Base-by-base conservation (phyloP, 35 echinoderm and acorn worm genomes). In the Diadema setosum region DNA sequence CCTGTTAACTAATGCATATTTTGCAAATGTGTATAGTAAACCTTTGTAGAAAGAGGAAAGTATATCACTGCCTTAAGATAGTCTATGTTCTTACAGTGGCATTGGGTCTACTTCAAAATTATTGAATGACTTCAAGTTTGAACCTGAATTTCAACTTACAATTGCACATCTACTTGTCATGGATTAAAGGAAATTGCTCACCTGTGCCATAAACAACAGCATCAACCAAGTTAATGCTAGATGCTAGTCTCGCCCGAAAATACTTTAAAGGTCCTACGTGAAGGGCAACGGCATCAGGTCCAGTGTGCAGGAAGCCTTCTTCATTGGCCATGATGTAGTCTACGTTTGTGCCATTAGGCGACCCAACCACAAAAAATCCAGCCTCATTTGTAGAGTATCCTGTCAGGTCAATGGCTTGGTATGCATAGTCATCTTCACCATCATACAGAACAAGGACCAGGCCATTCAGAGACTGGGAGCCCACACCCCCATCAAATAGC, bases 401-500 rank as follows among this genome's bases (percentile, higher is more conserved):
- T 15, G 93, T 90, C 20, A 91, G 44, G 33, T 88, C 90, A 39
- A 88, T 52, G 34, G 46, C 76, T 2, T 58, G 39, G 31, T 49
- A 58, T 11, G 90, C 42, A 32, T 21, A 30, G 3, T 26, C 16
- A 42, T 5, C 45, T 33, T 45, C 58, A 18, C 81, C 50, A 33
- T 93, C 46, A 65, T 92, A 99, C 0, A 92, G 48, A 5, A 83
- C 75, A 4, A 98, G 11, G 8, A 92, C 74, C 0, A 99, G 36
- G 17, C 96, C 96, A 84, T 99, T 87, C 46, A 99, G 40, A 18
- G 52, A 20, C 57, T 87, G 82, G 14, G 88, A 67, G 40, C 88
- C 80, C 27, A 84, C 15, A 26, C 90, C 93, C 27, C 84, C 90
- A 80, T 91, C 93, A 89, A 82, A 91, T 17, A 99, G 45, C 82